Conservation (phyloP, 2,888 invertebrate genomes). For the Dione vanillae region DNA sequence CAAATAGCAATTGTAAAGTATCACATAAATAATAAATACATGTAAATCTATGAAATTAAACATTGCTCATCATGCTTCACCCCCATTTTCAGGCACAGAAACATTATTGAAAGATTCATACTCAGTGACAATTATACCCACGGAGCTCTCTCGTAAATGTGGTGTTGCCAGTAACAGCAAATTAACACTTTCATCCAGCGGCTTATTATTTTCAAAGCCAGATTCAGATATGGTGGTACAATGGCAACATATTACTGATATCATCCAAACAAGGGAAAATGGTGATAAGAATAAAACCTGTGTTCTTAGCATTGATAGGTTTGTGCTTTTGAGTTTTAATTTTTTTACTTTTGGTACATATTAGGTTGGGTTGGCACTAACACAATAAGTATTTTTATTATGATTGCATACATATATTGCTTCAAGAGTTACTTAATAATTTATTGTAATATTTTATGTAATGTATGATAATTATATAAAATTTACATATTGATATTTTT, state of each 20-base stretch:
- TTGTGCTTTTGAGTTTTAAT: constrained; percentile 52
- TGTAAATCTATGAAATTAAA: constrained; percentile 23
- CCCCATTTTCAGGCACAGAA: constrained; percentile 73
- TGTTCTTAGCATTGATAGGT: constrained; percentile 86
- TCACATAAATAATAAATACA: not conserved
- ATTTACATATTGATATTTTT: too few species aligned
- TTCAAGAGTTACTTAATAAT: too few species aligned
- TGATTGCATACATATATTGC: too few species aligned
- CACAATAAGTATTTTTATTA: not conserved
- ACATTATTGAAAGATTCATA: constrained; percentile 79
- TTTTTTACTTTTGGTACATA: constrained; percentile 13
- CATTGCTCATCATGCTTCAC: constrained; percentile 53
- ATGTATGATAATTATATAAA: too few species aligned
- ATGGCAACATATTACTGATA: constrained; percentile 86
- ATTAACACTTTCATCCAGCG: constrained; percentile 80
- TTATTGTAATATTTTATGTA: too few species aligned
- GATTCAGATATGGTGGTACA: constrained; percentile 79
- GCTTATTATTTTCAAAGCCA: constrained; percentile 83
- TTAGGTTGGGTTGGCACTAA: not conserved
- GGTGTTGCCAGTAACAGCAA: constrained; percentile 85
- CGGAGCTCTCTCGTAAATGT: constrained; percentile 85
- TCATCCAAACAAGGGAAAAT: constrained; percentile 78
- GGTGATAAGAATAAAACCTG: constrained; percentile 85
- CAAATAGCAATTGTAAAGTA: not conserved
- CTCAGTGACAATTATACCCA: constrained; percentile 86